Evolutionary conservation across 2,888 invertebrate genomes (phyloP).

Genomic region (Leucophenga maculata): DNA sequence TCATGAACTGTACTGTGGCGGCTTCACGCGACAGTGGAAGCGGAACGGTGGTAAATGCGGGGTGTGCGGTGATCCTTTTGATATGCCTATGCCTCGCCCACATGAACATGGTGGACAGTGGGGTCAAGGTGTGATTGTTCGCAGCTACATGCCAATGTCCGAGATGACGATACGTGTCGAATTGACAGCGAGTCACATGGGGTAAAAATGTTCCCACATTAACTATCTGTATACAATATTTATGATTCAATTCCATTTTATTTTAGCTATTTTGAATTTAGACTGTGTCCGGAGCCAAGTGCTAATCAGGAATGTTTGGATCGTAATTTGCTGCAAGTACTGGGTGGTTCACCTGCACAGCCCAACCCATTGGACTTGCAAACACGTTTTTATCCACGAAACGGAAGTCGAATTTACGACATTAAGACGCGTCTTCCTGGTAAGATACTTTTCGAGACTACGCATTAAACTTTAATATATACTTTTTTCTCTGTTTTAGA

Average conservation of each 20-base stretch:
- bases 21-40: slow-evolving; percentile 87
- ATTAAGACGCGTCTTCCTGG: slow-evolving; percentile 78
- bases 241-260: slow-evolving; percentile 21
- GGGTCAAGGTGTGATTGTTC: slow-evolving; percentile 85
- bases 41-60: slow-evolving; percentile 89
- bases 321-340: slow-evolving; percentile 77
- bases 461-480: not conserved
- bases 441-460: slow-evolving; percentile 38
- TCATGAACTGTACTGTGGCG: slow-evolving; percentile 90
- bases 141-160: slow-evolving; percentile 81
- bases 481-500: slow-evolving; percentile 64
- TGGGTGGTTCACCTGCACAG: slow-evolving; percentile 69
- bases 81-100: slow-evolving; percentile 79
- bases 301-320: slow-evolving; percentile 86
- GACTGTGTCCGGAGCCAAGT: slow-evolving; percentile 82
- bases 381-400: slow-evolving; percentile 81
- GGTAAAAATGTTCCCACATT: too few species aligned
- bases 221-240: slow-evolving; percentile 11
- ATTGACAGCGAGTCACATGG: slow-evolving; percentile 89
- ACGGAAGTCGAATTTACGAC: slow-evolving; percentile 86
- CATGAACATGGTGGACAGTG: slow-evolving; percentile 90
- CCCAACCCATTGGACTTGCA: slow-evolving; percentile 73
- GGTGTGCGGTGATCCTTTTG: slow-evolving; percentile 90
- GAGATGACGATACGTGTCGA: slow-evolving; percentile 84
- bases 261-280: slow-evolving; percentile 83